Percentiles rank a stretch among this genome's conserved stretches.
These are phyloP conservation scores for Atta cephalotes DNA, from an alignment of 1,140 invertebrate genomes.

Conservation along the genomic window DNA sequence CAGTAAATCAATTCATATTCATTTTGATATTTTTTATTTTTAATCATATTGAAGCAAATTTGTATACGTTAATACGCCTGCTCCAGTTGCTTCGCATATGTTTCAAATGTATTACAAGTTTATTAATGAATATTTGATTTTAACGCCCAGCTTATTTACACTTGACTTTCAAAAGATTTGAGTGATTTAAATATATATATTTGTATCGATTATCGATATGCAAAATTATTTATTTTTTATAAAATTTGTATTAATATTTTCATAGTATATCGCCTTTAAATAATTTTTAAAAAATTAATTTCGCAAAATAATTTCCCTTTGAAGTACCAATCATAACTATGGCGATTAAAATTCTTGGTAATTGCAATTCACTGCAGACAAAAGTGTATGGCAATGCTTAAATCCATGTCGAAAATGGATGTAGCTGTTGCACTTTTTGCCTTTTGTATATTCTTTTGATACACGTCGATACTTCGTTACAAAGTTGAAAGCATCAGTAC, in stretches of 20 bases:
- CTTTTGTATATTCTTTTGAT: not conserved
- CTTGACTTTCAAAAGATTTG: not conserved
- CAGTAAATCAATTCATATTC: conserved; percentile 34
- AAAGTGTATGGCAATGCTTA: not conserved
- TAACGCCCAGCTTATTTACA: conserved; percentile 24
- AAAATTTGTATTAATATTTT: not conserved
- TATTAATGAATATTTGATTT: conserved; percentile 41
- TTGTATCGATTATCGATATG: not conserved
- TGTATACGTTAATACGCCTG: conserved; percentile 8
- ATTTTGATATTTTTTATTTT: conserved; percentile 36
- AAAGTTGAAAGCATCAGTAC: conserved; percentile 17
- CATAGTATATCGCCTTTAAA: not conserved
- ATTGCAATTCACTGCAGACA: not conserved
- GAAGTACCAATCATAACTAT: not conserved
- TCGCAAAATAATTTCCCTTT: not conserved
- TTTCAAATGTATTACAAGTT: conserved; percentile 29
- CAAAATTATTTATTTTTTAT: not conserved
- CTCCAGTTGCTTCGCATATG: not conserved
- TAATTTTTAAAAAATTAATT: not conserved
- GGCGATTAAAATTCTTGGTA: not conserved
- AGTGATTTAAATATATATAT: conserved; percentile 2
- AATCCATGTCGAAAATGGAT: not conserved
- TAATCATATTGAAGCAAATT: conserved; percentile 13
- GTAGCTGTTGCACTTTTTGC: not conserved
- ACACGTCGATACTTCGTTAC: not conserved